Evolutionary conservation across 1,140 invertebrate genomes (phyloP).

Genomic region (Trichonephila clavipes): DNA sequence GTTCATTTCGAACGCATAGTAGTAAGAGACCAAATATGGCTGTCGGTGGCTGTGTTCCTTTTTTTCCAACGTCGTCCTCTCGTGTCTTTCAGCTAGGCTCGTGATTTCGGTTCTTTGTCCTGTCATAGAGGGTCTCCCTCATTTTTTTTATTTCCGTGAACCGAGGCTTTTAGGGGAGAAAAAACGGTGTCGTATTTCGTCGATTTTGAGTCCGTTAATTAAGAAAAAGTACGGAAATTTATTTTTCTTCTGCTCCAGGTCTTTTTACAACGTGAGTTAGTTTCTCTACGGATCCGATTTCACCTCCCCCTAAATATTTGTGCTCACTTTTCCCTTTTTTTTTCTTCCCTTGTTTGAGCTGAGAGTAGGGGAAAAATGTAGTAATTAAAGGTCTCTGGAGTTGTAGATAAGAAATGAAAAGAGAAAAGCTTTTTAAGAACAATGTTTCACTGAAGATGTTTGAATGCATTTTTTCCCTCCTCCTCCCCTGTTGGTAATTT

Average conservation of each 20-base stretch:
- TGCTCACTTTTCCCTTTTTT: neutral
- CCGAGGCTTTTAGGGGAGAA: neutral
- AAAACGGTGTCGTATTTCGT: conserved; percentile 41
- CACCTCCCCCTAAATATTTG: neutral
- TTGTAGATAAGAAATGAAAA: neutral
- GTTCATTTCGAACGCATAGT: neutral
- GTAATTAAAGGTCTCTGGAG: conserved; percentile 13
- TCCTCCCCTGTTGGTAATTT: neutral
- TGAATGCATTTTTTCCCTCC: neutral
- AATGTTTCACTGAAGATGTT: neutral
- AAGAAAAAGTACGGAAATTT: conserved; percentile 33
- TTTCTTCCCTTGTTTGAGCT: neutral
- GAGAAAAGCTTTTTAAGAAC: neutral
- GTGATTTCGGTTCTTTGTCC: neutral
- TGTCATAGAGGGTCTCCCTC: neutral
- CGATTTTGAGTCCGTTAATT: conserved; percentile 45
- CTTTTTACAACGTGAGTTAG: neutral
- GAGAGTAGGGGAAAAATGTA: neutral
- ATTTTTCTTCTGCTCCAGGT: neutral
- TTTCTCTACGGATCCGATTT: conserved; percentile 7
- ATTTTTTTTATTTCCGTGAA: conserved; percentile 29
- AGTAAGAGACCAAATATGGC: neutral
- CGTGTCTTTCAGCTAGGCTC: neutral
- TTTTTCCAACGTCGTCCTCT: neutral
- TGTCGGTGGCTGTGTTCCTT: neutral